A percentile compares a stretch with the other conserved stretches of the same genome.
These are phyloP conservation scores for Sphaerophoria taeniata DNA, from an alignment of 2,888 invertebrate species.

Conservation along the genomic window DNA sequence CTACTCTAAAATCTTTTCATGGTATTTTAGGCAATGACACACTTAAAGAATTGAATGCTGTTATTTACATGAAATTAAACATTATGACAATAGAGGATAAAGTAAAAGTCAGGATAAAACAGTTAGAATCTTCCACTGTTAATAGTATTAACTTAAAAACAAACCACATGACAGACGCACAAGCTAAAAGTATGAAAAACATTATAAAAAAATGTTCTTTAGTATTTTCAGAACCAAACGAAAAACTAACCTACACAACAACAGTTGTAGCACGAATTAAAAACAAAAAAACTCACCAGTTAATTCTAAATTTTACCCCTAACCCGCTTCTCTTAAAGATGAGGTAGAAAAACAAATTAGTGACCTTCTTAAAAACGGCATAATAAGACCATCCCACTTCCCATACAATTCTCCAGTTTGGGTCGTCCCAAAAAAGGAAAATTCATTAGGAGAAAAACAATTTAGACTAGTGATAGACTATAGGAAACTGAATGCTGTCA, in stretches of 20 bases:
- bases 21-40: background rate
- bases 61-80: background rate
- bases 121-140: constrained; percentile 1
- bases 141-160: constrained; percentile 7
- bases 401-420: constrained; percentile 5
- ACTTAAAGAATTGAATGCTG: background rate
- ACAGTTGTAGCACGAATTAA: constrained; percentile 51
- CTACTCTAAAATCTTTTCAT: background rate
- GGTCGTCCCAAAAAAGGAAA: background rate
- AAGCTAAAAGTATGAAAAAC: background rate
- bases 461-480: background rate
- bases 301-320: constrained; percentile 55
- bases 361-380: background rate
- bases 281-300: constrained; percentile 40
- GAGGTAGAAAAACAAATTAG: constrained; percentile 53
- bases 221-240: constrained; percentile 39
- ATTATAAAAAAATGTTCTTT: constrained; percentile 16
- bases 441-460: background rate
- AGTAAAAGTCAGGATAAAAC: background rate
- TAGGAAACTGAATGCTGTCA: background rate
- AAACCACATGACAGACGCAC: constrained; percentile 3
- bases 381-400: background rate
- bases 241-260: constrained; percentile 54
- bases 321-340: constrained; percentile 37
- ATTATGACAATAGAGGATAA: background rate